Conservation (phyloP, 1,140 invertebrate species). For the Helicoverpa armigera region DNA sequence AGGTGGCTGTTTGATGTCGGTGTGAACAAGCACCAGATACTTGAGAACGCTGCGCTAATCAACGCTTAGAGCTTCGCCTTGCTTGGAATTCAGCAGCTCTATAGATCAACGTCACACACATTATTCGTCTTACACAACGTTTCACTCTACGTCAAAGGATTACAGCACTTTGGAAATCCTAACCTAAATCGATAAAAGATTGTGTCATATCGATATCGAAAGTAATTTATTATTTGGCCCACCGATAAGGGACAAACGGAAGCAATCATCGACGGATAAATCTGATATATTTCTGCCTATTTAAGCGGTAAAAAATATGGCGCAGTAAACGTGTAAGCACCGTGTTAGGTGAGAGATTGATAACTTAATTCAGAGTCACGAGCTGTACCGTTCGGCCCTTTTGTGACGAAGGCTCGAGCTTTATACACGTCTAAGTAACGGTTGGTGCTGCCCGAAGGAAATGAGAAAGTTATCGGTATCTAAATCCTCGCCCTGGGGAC, state of each 20-base stretch:
- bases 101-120: conserved; percentile 38
- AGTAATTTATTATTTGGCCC: conserved; percentile 31
- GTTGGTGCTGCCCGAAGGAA: conserved; percentile 72
- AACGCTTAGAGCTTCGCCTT: conserved; percentile 37
- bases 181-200: background rate
- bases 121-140: conserved; percentile 31
- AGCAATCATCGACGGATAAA: conserved; percentile 24
- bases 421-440: conserved; percentile 68
- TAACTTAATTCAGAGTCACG: conserved; percentile 64
- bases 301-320: conserved; percentile 58
- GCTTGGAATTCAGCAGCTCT: conserved; percentile 29
- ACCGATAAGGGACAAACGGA: conserved; percentile 9
- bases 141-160: conserved; percentile 7
- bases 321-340: conserved; percentile 63
- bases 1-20: conserved; percentile 48
- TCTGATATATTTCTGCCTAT: conserved; percentile 32
- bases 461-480: conserved; percentile 82
- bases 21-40: conserved; percentile 47
- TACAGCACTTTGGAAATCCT: conserved; percentile 4
- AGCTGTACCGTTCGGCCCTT: conserved; percentile 53
- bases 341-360: conserved; percentile 72
- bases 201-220: conserved; percentile 3
- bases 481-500: conserved; percentile 76
- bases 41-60: conserved; percentile 54
- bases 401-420: conserved; percentile 64